These are phyloP conservation scores for Eucidaris tribuloides DNA, from an alignment of 35 echinoderm and acorn worm species.

Conservation along the genomic window DNA sequence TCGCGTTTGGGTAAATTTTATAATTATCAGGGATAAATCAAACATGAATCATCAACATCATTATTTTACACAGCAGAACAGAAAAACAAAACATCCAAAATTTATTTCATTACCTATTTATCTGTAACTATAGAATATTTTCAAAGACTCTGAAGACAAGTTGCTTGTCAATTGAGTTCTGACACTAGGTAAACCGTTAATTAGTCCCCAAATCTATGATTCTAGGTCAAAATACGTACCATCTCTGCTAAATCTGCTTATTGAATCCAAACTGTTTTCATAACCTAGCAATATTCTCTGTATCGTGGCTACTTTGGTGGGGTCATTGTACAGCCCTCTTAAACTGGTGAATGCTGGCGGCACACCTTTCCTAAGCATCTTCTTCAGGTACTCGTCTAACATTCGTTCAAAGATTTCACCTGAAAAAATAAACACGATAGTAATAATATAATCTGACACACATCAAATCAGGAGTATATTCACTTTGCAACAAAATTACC, in stretches of 20 bases:
- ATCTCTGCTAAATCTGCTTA: constrained; percentile 54
- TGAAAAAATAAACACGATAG: background rate
- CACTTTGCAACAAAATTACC: too few species aligned
- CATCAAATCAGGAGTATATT: background rate
- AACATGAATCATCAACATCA: too few species aligned
- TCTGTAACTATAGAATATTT: too few species aligned
- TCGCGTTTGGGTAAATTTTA: too few species aligned
- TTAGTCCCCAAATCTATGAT: too few species aligned
- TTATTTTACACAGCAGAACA: too few species aligned
- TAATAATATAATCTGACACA: background rate
- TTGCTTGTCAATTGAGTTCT: too few species aligned
- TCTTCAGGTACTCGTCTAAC: constrained; percentile 80
- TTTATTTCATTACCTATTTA: too few species aligned
- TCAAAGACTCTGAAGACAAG: too few species aligned
- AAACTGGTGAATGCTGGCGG: constrained; percentile 89
- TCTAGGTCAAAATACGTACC: constrained; percentile 4
- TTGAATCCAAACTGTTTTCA: constrained; percentile 54
- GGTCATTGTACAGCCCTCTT: constrained; percentile 75
- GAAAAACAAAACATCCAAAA: too few species aligned
- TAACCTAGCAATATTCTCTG: constrained; percentile 73
- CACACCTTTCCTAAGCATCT: constrained; percentile 88
- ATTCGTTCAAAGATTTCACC: constrained; percentile 87
- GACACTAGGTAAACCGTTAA: too few species aligned
- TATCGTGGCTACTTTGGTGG: constrained; percentile 65
- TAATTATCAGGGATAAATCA: too few species aligned